Evolutionary conservation across 2,797 vertebrate genomes (phyloP).

Genomic region (Rhinichthys osculus): DNA sequence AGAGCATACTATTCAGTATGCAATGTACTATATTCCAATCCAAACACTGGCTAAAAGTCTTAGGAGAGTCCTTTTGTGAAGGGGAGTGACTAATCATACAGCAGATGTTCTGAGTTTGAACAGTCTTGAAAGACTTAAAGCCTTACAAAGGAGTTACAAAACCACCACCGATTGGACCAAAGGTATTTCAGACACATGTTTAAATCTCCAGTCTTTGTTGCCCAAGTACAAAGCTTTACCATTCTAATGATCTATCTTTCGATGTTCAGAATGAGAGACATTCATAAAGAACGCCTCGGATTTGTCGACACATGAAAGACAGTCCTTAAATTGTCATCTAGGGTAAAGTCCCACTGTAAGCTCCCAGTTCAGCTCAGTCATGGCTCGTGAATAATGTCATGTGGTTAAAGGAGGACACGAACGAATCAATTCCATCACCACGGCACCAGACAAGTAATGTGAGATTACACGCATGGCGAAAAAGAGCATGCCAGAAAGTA

Average conservation of each 20-base stretch:
- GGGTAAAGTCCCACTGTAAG: background rate
- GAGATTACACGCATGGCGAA: constrained; percentile 15
- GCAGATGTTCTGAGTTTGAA: constrained; percentile 33
- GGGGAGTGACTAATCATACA: background rate
- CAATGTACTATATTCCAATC: background rate
- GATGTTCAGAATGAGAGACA: background rate
- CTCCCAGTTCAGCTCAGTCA: background rate
- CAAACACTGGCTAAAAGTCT: background rate
- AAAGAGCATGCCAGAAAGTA: background rate
- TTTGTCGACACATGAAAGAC: background rate
- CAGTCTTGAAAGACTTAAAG: background rate
- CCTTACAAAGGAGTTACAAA: constrained; percentile 8
- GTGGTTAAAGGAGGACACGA: background rate
- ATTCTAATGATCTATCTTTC: background rate
- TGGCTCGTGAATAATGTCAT: background rate
- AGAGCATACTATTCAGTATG: background rate
- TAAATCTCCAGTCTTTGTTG: constrained; percentile 19
- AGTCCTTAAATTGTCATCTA: constrained; percentile 4
- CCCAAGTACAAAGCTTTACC: background rate
- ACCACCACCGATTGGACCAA: background rate
- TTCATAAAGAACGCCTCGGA: background rate
- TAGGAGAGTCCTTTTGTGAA: background rate
- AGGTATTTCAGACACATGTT: background rate
- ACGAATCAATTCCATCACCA: constrained; percentile 10
- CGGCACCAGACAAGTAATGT: constrained; percentile 17